Evolutionary conservation across 2,797 vertebrate genomes (phyloP), one percentile per base, ranked within the genome.

Genomic region (Schizothorax lantsangensis): DNA sequence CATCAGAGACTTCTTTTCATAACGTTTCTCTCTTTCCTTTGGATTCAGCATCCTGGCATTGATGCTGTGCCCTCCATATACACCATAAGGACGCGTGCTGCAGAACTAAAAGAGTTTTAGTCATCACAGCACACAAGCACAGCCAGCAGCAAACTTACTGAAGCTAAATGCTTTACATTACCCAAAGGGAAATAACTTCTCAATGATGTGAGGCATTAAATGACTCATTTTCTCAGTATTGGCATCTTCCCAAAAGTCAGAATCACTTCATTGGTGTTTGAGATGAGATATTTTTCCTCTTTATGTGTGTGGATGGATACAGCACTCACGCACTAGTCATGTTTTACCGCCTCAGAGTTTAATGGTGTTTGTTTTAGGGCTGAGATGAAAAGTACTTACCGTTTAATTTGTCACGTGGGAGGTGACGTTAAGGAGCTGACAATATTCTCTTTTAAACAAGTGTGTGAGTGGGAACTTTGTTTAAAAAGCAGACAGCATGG

Each of bases 11-110:
- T 57, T 57, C n/a, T 84, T 73, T 62, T 45, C 72, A 66, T 17
- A 75, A 75, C 12, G n/a, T 62, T 40, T 66, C 49, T 66, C 45
- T 8, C 23, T 38, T 69, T 79, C 33, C 82, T 57, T 84, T 62
- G 38, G 81, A 73, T 43, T 81, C 64, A 81, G 49, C 68, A 84
- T 78, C 71, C 81, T 79, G 88, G 85, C 88, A 84, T 83, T 86
- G 54, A 82, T 80, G 36, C 83, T 47, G 38, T 84, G 83, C 72
- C 88, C 82, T 87, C 83, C 83, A 83, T 88, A 79, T 87, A 75
- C 54, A 77, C 69, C 71, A 87, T 83, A 85, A 64, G 88, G 79
- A 88, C 52, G 38, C 71, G 11, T 77, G 75, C 52, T 23, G 66
- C 79, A 84, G 52, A 59, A 14, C 54, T 52, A 43, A 68, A 68